Evolutionary conservation across 2,888 invertebrate species (phyloP).

Genomic region (Ditula angustiorana): DNA sequence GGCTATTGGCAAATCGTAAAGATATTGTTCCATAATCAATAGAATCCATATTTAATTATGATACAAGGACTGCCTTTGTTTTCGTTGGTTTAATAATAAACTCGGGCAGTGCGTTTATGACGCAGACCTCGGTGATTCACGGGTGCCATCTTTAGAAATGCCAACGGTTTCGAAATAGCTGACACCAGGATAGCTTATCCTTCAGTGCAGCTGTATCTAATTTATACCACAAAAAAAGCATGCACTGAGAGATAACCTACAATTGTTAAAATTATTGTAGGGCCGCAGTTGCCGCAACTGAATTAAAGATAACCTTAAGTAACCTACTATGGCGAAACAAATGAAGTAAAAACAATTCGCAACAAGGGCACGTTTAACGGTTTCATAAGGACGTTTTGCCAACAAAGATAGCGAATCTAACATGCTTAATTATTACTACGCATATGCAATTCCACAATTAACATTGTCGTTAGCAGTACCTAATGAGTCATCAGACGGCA

Average conservation of each 20-base stretch:
- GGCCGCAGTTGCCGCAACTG: not conserved
- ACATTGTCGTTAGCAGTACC: constrained; percentile 14
- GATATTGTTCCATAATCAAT: constrained; percentile 34
- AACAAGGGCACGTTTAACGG: constrained; percentile 6
- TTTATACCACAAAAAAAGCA: no score
- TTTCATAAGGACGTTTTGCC: constrained; percentile 12
- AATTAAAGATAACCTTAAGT: not conserved
- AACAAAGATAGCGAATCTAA: constrained; percentile 22
- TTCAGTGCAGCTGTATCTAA: no score
- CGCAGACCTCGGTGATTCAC: not conserved
- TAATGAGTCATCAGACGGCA: constrained; percentile 25
- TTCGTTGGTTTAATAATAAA: constrained; percentile 31
- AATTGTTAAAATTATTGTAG: no score
- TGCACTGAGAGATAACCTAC: no score
- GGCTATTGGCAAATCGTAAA: constrained; percentile 37
- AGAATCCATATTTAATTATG: constrained; percentile 36
- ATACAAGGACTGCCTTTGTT: constrained; percentile 30
- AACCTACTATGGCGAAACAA: not conserved
- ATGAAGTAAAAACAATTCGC: constrained; percentile 5
- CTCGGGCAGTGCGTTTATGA: not conserved
- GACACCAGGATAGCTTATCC: no score
- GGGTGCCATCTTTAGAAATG: not conserved
- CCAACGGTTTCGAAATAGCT: no score
- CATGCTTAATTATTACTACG: constrained; percentile 27
- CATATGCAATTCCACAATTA: not conserved